A percentile compares a stretch with the other conserved stretches of the same genome.
Conservation (phyloP, 2,113 vertebrate species). For the Chroicocephalus ridibundus region DNA sequence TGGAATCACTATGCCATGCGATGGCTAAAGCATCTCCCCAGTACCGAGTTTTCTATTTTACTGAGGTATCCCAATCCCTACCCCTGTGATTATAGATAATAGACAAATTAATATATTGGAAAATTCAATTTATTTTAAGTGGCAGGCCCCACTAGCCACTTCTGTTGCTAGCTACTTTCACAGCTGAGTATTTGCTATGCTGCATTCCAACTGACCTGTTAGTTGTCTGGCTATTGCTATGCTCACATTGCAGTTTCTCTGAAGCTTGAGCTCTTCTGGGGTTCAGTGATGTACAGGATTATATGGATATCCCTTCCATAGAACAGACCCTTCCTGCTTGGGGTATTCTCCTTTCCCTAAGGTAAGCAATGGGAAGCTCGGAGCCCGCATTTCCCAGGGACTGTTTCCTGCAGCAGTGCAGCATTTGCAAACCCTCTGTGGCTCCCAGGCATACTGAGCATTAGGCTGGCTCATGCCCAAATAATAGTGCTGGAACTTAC, state of each 20-base stretch:
- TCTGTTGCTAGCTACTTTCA: background rate
- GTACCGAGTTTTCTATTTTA: background rate
- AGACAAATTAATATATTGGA: background rate
- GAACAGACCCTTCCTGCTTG: background rate
- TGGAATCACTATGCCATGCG: background rate
- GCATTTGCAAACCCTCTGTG: background rate
- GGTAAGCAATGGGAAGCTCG: background rate
- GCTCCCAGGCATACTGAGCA: background rate
- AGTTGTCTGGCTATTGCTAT: background rate
- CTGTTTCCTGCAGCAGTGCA: conserved; percentile 3
- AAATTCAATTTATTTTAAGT: background rate
- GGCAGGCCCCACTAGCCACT: background rate
- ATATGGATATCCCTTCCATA: background rate
- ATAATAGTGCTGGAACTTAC: background rate
- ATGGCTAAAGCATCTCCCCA: background rate
- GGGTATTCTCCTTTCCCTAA: conserved; percentile 32
- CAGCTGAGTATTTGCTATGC: background rate
- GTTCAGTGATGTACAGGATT: background rate
- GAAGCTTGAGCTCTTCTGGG: background rate
- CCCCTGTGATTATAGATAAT: background rate
- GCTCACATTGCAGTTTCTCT: background rate
- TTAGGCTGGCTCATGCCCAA: conserved; percentile 7
- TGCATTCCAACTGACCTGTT: background rate
- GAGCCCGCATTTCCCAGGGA: conserved; percentile 1
- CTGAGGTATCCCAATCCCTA: background rate